Percentiles rank a stretch among this genome's conserved stretches.
phyloP scores from a whole-genome alignment of 2,888 invertebrate genomes.

The Thalpophila matura region DNA sequence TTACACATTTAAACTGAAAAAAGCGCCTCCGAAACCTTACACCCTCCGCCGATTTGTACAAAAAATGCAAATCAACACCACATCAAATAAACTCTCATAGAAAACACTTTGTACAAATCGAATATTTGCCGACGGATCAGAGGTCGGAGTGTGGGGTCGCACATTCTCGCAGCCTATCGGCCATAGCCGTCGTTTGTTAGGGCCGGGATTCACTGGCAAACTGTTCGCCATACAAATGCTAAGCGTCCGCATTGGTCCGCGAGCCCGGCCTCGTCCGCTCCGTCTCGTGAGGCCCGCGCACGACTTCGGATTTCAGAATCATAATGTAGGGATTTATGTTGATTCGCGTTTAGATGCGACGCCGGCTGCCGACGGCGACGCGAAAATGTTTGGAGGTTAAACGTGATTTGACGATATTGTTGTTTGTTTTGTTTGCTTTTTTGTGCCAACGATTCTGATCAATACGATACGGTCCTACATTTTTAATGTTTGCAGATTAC shows the following conservation, averaged over 20 bases:
- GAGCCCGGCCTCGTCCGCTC: constrained; percentile 39
- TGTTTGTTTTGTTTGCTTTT: constrained; percentile 39
- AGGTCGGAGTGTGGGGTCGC: constrained; percentile 57
- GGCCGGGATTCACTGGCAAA: constrained; percentile 61
- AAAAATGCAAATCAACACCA: constrained; percentile 58
- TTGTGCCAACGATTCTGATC: constrained; percentile 19
- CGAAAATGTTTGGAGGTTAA: constrained; percentile 46
- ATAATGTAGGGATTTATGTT: constrained; percentile 68
- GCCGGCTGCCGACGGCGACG: constrained; percentile 23
- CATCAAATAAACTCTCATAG: constrained; percentile 63
- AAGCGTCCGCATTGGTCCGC: constrained; percentile 59
- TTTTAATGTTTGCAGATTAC: too few relatives aligned
- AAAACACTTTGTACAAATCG: constrained; percentile 64
- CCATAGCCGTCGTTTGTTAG: constrained; percentile 66
- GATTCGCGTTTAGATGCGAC: constrained; percentile 62
- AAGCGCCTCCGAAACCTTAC: not conserved
- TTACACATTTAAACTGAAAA: not conserved
- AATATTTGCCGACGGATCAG: constrained; percentile 60
- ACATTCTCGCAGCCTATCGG: constrained; percentile 60
- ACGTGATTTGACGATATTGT: constrained; percentile 51
- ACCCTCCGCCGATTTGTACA: constrained; percentile 33
- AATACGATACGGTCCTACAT: constrained; percentile 12
- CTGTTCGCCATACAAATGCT: constrained; percentile 72
- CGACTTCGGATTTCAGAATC: constrained; percentile 50
- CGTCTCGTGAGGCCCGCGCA: constrained; percentile 63